Base-by-base conservation (phyloP, 1,140 invertebrate genomes). In the Monochamus saltuarius region DNA sequence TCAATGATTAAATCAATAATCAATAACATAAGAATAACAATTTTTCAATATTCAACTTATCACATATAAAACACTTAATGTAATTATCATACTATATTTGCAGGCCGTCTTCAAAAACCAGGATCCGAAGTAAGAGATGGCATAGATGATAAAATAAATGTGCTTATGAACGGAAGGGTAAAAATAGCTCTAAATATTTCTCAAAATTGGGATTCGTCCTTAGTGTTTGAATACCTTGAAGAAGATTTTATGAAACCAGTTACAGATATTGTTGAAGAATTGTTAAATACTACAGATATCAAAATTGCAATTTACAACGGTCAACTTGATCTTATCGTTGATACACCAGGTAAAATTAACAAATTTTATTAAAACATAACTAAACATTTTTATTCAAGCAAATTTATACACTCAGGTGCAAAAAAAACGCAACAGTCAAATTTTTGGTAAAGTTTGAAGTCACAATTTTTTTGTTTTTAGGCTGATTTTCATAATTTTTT, bases 221-320 rank as follows among this genome's bases (percentile, higher is more conserved):
- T 56, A 0, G 90, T 94, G 0, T 93, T 92, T 73, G 56, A 69
- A 36, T 75, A 71, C 10, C 81, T 91, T 22, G 62, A 55, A 13
- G 83, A 62, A 14, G 92, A 94, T 71, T 94, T 94, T 67, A 94
- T 95, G 91, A 91, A 90, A 71, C 89, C 91, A 10, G 90, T 89
- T 19, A 84, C 85, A 9, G 70, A 86, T 43, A 80, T 85, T 68
- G 91, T 92, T 77, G 84, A 86, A 70, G 76, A 78, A 52, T 69
- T 89, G n/a, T 73, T 94, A 9, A 85, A 89, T 59, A 82, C 84
- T 55, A 91, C 89, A 0, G 68, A 84, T 50, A 73, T 92, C 10
- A 81, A 83, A 39, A 79, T 91, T 0, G 82, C 81, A 22, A 87
- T 91, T 16, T 87, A 88, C 68, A 87, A 79, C 67, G 90, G 89